These are phyloP conservation scores for Herpetotheres cachinnans DNA, from an alignment of 2,113 vertebrate genomes.

Conservation along the genomic window DNA sequence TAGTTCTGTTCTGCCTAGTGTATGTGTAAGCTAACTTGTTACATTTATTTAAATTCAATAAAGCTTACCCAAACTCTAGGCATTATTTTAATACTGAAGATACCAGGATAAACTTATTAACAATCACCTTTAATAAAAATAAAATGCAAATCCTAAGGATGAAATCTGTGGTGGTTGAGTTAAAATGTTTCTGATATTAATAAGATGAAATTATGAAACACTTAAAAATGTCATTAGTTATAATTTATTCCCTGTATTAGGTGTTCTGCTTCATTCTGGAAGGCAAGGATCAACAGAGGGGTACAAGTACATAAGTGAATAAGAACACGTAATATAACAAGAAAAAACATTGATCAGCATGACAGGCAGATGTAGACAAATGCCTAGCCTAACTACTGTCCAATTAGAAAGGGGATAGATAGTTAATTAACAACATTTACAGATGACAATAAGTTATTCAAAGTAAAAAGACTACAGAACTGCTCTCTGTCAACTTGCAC, in stretches of 20 bases:
- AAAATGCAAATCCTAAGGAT: neutral
- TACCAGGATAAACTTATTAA: neutral
- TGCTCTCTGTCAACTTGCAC: neutral
- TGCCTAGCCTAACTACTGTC: neutral
- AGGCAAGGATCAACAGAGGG: neutral
- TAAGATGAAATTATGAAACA: neutral
- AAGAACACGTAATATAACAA: neutral
- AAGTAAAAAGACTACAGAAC: neutral
- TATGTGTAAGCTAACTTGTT: neutral
- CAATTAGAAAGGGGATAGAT: neutral
- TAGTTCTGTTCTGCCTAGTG: neutral
- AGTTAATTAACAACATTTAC: neutral
- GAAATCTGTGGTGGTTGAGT: neutral
- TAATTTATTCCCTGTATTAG: neutral
- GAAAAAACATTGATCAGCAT: neutral
- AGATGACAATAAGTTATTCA: neutral
- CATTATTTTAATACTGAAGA: neutral
- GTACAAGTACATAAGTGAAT: neutral
- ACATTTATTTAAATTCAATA: neutral
- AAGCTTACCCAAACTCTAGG: neutral
- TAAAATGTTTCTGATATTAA: neutral
- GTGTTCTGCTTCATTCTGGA: neutral
- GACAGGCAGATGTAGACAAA: neutral
- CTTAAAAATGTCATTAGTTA: neutral
- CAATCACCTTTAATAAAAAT: neutral